Evolutionary conservation across 92 coral and sea anemone species (phyloP).

Genomic region (Phenganax stokvisi): DNA sequence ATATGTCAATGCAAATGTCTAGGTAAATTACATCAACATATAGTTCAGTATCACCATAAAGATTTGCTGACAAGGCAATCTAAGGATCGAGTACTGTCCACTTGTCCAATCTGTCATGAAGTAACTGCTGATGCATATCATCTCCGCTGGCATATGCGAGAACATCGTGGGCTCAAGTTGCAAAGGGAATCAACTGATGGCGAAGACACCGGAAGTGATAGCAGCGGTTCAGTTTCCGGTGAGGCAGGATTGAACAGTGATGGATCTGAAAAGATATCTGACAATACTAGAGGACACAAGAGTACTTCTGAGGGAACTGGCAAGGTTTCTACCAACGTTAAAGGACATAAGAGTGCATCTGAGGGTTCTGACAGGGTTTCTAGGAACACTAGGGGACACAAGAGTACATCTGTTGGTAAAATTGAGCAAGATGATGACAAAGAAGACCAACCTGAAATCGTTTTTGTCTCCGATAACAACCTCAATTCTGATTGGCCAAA

Average conservation of each 20-base stretch:
- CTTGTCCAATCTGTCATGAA: constrained; percentile 35
- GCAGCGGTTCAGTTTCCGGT: constrained; percentile 21
- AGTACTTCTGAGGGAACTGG: not conserved
- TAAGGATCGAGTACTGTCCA: constrained; percentile 38
- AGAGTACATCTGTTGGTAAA: constrained; percentile 3
- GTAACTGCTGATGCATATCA: constrained; percentile 29
- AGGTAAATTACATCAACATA: constrained; percentile 27
- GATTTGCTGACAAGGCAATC: constrained; percentile 21
- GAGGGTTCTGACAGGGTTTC: not conserved
- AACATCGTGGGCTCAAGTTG: constrained; percentile 23
- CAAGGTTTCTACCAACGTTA: not conserved
- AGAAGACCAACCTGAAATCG: constrained; percentile 16
- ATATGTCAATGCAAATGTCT: constrained; percentile 39
- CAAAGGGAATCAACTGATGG: constrained; percentile 20
- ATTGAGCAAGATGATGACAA: not conserved
- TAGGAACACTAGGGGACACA: not conserved
- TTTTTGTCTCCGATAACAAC: constrained; percentile 29
- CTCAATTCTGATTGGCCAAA: constrained; percentile 15
- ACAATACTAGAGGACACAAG: not conserved
- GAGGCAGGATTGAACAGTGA: not conserved
- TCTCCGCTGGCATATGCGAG: constrained; percentile 38
- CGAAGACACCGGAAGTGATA: constrained; percentile 38
- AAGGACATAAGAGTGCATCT: not conserved
- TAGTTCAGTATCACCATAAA: constrained; percentile 30
- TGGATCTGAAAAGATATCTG: constrained; percentile 14